Base-by-base conservation (phyloP, 2,113 vertebrate species). In the Fukomys damarensis region DNA sequence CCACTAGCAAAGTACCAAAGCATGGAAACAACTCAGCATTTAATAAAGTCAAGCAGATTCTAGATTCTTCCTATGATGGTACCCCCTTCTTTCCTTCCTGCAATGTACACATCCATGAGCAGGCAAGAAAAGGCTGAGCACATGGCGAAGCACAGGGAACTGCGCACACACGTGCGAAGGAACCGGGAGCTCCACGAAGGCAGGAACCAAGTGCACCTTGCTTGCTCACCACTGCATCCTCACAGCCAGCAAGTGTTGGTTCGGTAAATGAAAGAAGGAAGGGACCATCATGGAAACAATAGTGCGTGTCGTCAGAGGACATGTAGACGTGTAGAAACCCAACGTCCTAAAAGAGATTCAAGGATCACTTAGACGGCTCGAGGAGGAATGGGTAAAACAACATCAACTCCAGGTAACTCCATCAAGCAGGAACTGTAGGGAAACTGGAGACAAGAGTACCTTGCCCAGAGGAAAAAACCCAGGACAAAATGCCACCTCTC, bases 221-320 rank as follows among this genome's bases (percentile, higher is more conserved):
- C n/a, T 43, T 1, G 10, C 20, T 49, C 59, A 12, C 35, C 0
- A 0, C 41, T 1, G 2, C 0, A 1, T 20, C 72, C 43, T 52
- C 35, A 22, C 28, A n/a, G 49, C 54, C 43, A 54, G 85, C 24
- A 82, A 63, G 4, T n/a, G 43, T 1, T 12, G 52, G 41, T 41
- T 70, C 92, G 7, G 66, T 7, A 20, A 86, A 80, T 2, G 35
- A 56, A 43, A 35, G 52, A 41, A 76, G 38, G 11, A 82, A n/a
- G 30, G 38, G 46, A 56, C 0, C 3, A 4, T n/a, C 30, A 43
- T 24, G 38, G 24, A 30, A 76, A 76, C 38, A 43, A 74, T 22
- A 41, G 68, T 12, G 13, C 41, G 7, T 46, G 6, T 46, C 41
- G 17, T 16, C 16, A 30, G 43, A 49, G 12, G 74, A 43, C 74